Conservation (phyloP, 2,888 invertebrate species). For the Epsilonema sp. region DNA sequence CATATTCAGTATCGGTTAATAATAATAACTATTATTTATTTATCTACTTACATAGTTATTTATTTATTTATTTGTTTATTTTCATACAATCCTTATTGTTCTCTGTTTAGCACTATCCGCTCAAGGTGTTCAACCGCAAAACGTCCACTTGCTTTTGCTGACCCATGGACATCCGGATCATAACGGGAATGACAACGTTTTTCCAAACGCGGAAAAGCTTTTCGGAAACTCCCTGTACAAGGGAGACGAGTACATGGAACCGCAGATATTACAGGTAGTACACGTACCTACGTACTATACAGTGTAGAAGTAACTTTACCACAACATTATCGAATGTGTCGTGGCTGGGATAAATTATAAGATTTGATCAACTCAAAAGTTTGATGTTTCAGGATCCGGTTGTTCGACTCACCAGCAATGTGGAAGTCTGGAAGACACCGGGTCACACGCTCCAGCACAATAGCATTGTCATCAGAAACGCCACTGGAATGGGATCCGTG, state of each 20-base stretch:
- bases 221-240: constrained; percentile 10
- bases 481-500: constrained; percentile 17
- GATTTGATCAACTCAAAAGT: too few species aligned
- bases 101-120: not conserved
- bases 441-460: constrained; percentile 22
- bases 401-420: constrained; percentile 18
- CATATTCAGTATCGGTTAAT: too few species aligned
- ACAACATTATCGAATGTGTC: too few species aligned
- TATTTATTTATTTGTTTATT: too few species aligned
- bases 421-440: constrained; percentile 23
- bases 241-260: not conserved
- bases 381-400: not conserved
- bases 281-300: not conserved
- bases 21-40: too few species aligned
- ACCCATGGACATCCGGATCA: constrained; percentile 24
- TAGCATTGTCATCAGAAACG: constrained; percentile 18
- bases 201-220: constrained; percentile 22
- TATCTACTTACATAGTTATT: too few species aligned
- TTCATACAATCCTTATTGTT: too few species aligned
- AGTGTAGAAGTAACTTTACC: too few species aligned
- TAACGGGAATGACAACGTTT: constrained; percentile 19
- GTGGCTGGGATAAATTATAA: too few species aligned
- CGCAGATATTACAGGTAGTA: not conserved
- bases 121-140: constrained; percentile 12
- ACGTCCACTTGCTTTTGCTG: constrained; percentile 18